Evolutionary conservation across 2,797 vertebrate species (phyloP).

Genomic region (Numenius phaeopus): DNA sequence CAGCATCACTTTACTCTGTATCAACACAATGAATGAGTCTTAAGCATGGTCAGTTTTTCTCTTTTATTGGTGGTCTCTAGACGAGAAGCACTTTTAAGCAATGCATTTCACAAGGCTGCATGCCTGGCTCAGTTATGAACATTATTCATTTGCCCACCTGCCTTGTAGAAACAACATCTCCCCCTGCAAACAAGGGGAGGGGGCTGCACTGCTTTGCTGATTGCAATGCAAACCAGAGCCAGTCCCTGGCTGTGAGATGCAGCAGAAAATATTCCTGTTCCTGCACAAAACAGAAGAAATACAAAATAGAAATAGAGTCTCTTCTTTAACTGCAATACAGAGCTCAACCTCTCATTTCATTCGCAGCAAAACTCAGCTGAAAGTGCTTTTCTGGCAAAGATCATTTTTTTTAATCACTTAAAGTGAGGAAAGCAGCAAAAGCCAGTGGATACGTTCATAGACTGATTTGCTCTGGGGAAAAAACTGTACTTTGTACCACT

Average conservation of each 20-base stretch:
- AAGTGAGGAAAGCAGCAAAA: not conserved
- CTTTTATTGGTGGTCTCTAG: not conserved
- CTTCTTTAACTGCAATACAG: not conserved
- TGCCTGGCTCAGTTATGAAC: not conserved
- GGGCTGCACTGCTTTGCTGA: not conserved
- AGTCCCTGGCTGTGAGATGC: not conserved
- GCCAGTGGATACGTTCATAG: not conserved
- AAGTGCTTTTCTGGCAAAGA: not conserved
- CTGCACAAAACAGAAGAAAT: not conserved
- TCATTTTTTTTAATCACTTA: not conserved
- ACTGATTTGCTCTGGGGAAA: not conserved
- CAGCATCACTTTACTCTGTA: not conserved
- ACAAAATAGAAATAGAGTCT: not conserved
- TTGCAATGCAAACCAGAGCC: not conserved
- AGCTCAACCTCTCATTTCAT: not conserved
- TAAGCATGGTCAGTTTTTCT: not conserved
- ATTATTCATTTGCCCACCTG: not conserved
- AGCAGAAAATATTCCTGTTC: not conserved
- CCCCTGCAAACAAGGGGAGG: not conserved
- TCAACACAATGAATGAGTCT: not conserved
- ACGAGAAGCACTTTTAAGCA: not conserved
- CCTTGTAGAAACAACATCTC: not conserved
- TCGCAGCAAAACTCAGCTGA: not conserved
- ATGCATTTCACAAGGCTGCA: not conserved
- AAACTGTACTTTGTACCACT: slow-evolving; percentile 11